These are phyloP conservation scores for Diadophis punctatus DNA, from an alignment of 2,113 vertebrate genomes.

Conservation along the genomic window DNA sequence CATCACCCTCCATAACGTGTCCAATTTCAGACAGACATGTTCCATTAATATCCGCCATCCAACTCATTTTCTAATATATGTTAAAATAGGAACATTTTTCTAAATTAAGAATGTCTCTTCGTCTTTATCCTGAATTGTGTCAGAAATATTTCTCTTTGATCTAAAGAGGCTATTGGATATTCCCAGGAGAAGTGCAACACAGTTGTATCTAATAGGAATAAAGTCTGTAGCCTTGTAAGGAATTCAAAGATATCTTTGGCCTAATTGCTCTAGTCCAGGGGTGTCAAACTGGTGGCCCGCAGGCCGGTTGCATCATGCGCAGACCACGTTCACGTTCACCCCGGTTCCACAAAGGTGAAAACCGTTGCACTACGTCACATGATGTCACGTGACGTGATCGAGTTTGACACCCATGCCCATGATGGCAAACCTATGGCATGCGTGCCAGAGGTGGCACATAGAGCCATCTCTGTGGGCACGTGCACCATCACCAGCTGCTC, in stretches of 20 bases:
- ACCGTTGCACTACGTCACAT: too few relatives aligned
- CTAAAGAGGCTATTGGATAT: not conserved
- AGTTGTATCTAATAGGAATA: not conserved
- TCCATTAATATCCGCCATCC: not conserved
- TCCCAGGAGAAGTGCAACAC: not conserved
- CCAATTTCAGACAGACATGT: not conserved
- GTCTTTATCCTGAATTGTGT: not conserved
- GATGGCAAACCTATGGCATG: too few relatives aligned
- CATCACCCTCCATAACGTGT: not conserved
- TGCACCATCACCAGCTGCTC: too few relatives aligned
- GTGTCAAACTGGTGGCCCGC: too few relatives aligned
- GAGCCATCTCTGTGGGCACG: too few relatives aligned
- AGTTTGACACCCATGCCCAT: too few relatives aligned
- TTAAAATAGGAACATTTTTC: not conserved
- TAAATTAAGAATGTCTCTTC: not conserved
- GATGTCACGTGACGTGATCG: too few relatives aligned
- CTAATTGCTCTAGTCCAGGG: not conserved
- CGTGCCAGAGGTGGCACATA: too few relatives aligned
- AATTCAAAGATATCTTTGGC: not conserved
- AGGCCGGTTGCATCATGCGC: too few relatives aligned
- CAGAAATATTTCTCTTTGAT: not conserved
- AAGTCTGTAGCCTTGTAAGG: not conserved
- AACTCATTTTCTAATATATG: not conserved
- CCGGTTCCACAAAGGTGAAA: too few relatives aligned
- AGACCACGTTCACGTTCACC: too few relatives aligned